Evolutionary conservation across 2,888 invertebrate species (phyloP).

Genomic region (Brachyopa scutellaris): DNA sequence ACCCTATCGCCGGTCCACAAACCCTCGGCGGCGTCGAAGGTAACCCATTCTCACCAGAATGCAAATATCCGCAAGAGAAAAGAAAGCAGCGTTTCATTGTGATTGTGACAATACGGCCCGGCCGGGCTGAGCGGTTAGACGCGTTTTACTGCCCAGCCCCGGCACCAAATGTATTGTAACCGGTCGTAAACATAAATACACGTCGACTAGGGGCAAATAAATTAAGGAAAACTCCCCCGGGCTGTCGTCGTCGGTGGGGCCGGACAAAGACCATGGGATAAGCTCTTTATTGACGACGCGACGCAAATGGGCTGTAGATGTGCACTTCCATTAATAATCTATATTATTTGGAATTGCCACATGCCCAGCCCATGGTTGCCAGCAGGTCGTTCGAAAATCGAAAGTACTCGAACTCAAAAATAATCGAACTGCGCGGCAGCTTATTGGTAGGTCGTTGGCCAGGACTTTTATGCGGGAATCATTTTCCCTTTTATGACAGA

Average conservation of each 20-base stretch:
- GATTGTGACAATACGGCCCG: conserved; percentile 5
- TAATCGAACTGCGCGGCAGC: conserved; percentile 2
- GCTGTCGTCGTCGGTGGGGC: not conserved
- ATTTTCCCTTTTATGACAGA: conserved; percentile 21
- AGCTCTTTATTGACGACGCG: conserved; percentile 20
- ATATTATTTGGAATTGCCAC: not conserved
- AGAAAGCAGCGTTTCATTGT: not conserved
- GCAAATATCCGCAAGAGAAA: conserved; percentile 30
- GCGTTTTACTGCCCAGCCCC: conserved; percentile 20
- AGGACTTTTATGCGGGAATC: conserved; percentile 23
- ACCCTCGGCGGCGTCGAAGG: no score
- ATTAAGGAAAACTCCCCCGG: not conserved
- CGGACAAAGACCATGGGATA: conserved; percentile 17
- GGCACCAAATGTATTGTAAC: conserved; percentile 22
- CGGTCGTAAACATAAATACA: conserved; percentile 33
- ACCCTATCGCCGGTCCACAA: no score
- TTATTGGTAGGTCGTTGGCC: conserved; percentile 12
- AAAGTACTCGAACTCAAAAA: not conserved
- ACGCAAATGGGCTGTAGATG: not conserved
- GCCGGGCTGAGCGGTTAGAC: not conserved
- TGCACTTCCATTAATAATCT: conserved; percentile 30
- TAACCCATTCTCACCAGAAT: conserved; percentile 33
- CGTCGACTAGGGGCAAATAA: conserved; percentile 21
- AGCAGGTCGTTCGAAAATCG: no score
- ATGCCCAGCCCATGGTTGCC: not conserved